Evolutionary conservation across 2,888 invertebrate species (phyloP).

Genomic region (Microctonus aethiopoides): DNA sequence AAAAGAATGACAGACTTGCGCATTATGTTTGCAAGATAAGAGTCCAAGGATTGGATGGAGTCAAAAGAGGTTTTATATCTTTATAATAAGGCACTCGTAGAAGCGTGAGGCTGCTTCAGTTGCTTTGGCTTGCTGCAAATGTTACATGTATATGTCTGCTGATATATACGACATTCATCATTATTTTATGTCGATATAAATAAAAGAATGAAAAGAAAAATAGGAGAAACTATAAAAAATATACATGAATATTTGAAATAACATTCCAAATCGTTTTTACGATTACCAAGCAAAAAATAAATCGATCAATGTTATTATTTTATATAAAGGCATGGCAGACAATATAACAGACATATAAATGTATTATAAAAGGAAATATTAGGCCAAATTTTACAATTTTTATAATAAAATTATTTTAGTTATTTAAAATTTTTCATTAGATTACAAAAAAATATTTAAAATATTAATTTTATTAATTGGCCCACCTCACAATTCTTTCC

Average conservation of each 20-base stretch:
- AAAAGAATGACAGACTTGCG: not conserved
- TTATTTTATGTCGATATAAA: conserved; percentile 30
- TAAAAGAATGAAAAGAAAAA: too few relatives aligned
- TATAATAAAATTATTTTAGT: too few relatives aligned
- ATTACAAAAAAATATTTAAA: too few relatives aligned
- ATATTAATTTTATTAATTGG: too few relatives aligned
- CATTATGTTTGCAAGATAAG: conserved; percentile 1
- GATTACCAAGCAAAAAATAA: not conserved
- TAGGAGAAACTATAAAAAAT: too few relatives aligned
- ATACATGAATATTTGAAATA: not conserved
- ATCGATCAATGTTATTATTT: conserved; percentile 24
- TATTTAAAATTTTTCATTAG: too few relatives aligned
- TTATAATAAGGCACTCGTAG: conserved; percentile 55
- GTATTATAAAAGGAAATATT: conserved; percentile 24
- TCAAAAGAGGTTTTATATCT: conserved; percentile 36
- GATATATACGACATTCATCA: conserved; percentile 24
- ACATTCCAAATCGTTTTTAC: not conserved
- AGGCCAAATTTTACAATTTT: conserved; percentile 8
- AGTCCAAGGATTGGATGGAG: not conserved
- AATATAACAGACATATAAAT: conserved; percentile 30
- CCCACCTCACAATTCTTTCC: conserved; percentile 1
- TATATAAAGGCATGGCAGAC: conserved; percentile 32
- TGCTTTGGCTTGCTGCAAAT: conserved; percentile 58
- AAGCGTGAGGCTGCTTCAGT: conserved; percentile 58
- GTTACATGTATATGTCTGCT: conserved; percentile 44